Evolutionary conservation across 1,140 invertebrate species (phyloP).

Genomic region (Diabrotica virgifera): DNA sequence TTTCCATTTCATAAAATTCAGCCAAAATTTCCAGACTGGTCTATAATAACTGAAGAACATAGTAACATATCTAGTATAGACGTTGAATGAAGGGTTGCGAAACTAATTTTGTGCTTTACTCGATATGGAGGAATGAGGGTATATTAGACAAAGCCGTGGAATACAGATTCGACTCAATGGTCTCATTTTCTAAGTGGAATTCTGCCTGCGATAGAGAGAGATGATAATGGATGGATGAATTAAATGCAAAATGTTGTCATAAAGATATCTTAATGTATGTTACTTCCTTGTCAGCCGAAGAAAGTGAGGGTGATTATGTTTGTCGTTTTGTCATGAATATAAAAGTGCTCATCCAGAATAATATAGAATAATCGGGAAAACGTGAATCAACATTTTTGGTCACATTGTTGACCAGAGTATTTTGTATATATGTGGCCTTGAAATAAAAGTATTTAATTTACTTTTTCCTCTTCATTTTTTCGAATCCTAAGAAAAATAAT

Average conservation of each 20-base stretch:
- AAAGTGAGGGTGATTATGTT: no score
- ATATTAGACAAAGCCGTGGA: conserved; percentile 1
- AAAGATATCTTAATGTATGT: neutral
- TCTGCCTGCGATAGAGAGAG: neutral
- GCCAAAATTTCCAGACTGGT: neutral
- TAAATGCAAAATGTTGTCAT: neutral
- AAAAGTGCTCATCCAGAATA: no score
- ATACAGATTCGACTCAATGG: conserved; percentile 1
- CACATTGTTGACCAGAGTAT: no score
- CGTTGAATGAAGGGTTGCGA: neutral
- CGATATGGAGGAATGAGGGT: conserved; percentile 3
- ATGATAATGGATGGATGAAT: conserved; percentile 4
- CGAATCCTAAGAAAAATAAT: no score
- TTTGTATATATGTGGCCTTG: no score
- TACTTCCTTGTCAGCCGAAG: no score
- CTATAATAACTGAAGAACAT: neutral
- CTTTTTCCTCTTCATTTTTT: no score
- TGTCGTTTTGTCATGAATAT: no score
- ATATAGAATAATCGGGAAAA: no score
- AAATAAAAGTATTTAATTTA: no score
- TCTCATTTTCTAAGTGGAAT: neutral
- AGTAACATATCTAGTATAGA: neutral
- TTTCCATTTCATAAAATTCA: no score
- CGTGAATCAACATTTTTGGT: no score
- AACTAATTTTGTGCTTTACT: conserved; percentile 11